Conservation (phyloP, 2,113 vertebrate species). For the Peromyscus maniculatus region DNA sequence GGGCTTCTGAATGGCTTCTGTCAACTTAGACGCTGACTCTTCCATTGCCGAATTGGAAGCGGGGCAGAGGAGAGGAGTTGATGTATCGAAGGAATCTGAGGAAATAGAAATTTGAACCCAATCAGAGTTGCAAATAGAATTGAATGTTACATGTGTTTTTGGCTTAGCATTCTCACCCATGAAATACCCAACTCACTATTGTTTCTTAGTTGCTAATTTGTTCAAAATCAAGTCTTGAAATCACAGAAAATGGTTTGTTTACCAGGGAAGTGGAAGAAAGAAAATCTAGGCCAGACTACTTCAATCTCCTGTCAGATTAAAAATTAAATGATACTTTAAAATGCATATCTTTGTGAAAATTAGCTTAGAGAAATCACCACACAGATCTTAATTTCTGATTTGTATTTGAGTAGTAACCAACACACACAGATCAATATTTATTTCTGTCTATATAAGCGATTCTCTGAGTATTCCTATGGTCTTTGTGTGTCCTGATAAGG, state of each 20-base stretch:
- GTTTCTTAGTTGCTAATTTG: background rate
- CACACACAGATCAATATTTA: background rate
- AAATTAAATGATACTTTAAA: background rate
- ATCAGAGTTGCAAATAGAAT: background rate
- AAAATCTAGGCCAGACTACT: background rate
- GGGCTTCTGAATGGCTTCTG: background rate
- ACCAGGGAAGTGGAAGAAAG: background rate
- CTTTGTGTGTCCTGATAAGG: background rate
- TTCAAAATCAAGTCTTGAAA: background rate
- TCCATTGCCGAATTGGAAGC: background rate
- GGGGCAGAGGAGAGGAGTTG: background rate
- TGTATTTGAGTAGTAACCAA: background rate
- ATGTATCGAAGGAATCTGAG: background rate
- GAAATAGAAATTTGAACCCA: background rate
- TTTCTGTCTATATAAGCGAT: background rate
- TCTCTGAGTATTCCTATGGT: background rate
- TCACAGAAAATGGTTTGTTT: background rate
- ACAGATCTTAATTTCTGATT: background rate
- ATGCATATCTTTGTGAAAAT: background rate
- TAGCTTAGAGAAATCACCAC: background rate
- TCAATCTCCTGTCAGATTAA: slow-evolving; percentile 6
- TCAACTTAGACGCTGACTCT: background rate
- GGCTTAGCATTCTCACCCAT: background rate
- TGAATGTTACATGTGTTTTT: background rate
- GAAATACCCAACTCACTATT: background rate